Percentiles rank a stretch among this genome's conserved stretches.
These are phyloP conservation scores for Ptilorrhoa leucosticta DNA, from an alignment of 2,113 vertebrate genomes.

Conservation along the genomic window DNA sequence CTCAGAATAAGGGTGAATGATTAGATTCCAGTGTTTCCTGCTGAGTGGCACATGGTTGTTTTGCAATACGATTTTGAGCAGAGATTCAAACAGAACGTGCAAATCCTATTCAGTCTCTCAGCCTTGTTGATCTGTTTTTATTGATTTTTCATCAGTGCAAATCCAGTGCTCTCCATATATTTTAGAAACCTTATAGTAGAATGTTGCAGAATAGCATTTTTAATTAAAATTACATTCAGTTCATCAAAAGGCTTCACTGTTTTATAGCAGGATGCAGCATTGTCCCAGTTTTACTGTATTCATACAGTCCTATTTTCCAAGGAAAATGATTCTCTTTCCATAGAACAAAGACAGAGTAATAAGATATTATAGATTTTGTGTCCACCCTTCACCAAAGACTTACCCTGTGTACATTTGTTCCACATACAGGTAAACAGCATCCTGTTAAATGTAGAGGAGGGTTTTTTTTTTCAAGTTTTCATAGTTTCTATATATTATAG, in stretches of 20 bases:
- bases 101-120: slow-evolving; percentile 69
- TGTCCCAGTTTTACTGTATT: slow-evolving; percentile 11
- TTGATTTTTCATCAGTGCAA: slow-evolving; percentile 77
- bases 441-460: not conserved
- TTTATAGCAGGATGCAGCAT: not conserved
- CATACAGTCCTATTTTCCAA: not conserved
- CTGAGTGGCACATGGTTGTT: slow-evolving; percentile 71
- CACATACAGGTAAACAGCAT: slow-evolving; percentile 27
- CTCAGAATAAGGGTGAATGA: slow-evolving; percentile 61
- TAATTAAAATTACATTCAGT: slow-evolving; percentile 67
- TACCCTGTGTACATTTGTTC: slow-evolving; percentile 39
- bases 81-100: slow-evolving; percentile 71
- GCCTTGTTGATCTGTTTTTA: slow-evolving; percentile 75
- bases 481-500: not conserved
- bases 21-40: slow-evolving; percentile 73
- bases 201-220: slow-evolving; percentile 39
- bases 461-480: not conserved
- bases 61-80: slow-evolving; percentile 69
- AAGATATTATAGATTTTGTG: slow-evolving; percentile 48
- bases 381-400: slow-evolving; percentile 32
- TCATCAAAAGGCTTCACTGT: not conserved
- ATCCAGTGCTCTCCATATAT: slow-evolving; percentile 49
- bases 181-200: slow-evolving; percentile 33
- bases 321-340: not conserved
- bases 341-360: slow-evolving; percentile 37